phyloP scores from a whole-genome alignment of 1,140 invertebrate species.

The Teleogryllus occipitalis region DNA sequence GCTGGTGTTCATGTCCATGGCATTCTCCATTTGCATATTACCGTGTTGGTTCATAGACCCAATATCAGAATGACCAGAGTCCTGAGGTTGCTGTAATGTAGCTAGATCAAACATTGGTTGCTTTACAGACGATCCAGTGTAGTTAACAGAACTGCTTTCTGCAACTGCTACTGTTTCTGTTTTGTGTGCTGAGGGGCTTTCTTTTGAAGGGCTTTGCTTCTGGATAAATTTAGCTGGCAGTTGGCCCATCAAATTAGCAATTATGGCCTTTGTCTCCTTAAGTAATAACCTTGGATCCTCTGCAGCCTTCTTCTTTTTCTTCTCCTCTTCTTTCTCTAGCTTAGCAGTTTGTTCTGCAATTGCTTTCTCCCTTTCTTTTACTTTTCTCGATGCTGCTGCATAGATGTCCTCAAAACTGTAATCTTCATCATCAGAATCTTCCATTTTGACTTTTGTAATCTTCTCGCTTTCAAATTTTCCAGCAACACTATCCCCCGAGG shows the following conservation, averaged over 20 bases:
- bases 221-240: constrained; percentile 38
- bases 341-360: constrained; percentile 6
- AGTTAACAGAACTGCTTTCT: not conserved
- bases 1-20: not conserved
- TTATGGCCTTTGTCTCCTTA: constrained; percentile 48
- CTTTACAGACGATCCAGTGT: not conserved
- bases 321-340: constrained; percentile 10
- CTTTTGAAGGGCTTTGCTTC: not conserved
- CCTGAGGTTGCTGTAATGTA: not conserved
- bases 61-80: not conserved
- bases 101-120: not conserved
- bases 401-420: constrained; percentile 60
- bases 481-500: constrained; percentile 35
- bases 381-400: constrained; percentile 51
- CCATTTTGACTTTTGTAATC: constrained; percentile 28
- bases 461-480: constrained; percentile 35
- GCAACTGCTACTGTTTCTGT: not conserved
- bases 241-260: constrained; percentile 54
- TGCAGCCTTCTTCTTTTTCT: constrained; percentile 31
- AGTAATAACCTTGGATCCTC: constrained; percentile 42
- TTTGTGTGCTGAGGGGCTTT: not conserved
- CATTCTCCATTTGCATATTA: too few species aligned
- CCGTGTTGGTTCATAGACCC: too few species aligned
- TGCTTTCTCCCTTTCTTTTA: constrained; percentile 40
- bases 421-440: constrained; percentile 36